Percentiles rank a stretch among this genome's conserved stretches.
Evolutionary conservation across 23 tunicate genomes (phyloP).

Genomic region (Aplidium turbinatum): DNA sequence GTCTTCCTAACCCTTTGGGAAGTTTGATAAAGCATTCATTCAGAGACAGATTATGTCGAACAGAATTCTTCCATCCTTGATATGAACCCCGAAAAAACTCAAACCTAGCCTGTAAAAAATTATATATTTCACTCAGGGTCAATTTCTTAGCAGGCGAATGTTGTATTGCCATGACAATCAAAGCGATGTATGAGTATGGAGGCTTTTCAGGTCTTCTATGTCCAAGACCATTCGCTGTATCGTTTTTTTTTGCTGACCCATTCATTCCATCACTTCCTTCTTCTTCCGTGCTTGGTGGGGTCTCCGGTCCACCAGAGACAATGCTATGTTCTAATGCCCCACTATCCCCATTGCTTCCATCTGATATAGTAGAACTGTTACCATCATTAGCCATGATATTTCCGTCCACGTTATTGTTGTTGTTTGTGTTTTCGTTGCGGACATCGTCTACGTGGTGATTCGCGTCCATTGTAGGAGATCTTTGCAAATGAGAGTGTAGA

Average conservation of each 20-base stretch:
- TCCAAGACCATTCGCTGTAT: constrained; percentile 15
- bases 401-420: constrained; percentile 50
- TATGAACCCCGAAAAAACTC: constrained; percentile 99
- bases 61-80: constrained; percentile 99
- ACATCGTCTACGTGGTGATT: constrained; percentile 4
- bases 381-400: constrained; percentile 35
- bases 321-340: constrained; percentile 6
- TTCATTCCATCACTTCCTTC: constrained; percentile 86
- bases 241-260: constrained; percentile 34
- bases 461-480: not conserved
- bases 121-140: constrained; percentile 97
- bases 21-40: constrained; percentile 98
- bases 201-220: constrained; percentile 98
- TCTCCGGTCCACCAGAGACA: constrained; percentile 55
- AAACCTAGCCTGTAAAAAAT: constrained; percentile 90
- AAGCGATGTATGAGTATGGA: constrained; percentile 96
- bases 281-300: constrained; percentile 83
- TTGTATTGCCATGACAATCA: constrained; percentile 99
- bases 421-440: constrained; percentile 50
- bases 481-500: not conserved
- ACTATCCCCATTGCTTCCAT: constrained; percentile 33
- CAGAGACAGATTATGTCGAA: constrained; percentile 93
- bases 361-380: constrained; percentile 50
- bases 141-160: constrained; percentile 88
- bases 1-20: constrained; percentile 95